Evolutionary conservation across 2,797 vertebrate genomes (phyloP).

Genomic region (Chelonia mydas): DNA sequence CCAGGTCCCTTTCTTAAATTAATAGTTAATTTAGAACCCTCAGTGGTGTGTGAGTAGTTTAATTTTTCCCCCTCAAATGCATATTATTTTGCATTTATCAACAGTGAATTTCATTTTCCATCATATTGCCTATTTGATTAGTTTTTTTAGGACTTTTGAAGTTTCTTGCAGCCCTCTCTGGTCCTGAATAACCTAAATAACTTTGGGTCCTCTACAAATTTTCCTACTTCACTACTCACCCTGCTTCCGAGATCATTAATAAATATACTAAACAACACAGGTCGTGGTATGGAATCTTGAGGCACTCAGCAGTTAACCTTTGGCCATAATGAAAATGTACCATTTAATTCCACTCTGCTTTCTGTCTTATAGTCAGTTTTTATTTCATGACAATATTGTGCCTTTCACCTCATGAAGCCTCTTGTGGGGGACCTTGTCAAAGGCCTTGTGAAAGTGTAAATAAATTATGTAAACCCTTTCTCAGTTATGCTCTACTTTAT

Average conservation of each 20-base stretch:
- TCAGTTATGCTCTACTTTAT: not conserved
- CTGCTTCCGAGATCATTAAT: not conserved
- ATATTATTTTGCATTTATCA: not conserved
- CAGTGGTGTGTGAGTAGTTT: not conserved
- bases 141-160: not conserved
- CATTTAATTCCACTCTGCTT: not conserved
- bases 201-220: not conserved
- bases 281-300: not conserved
- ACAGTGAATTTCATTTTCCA: not conserved
- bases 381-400: not conserved
- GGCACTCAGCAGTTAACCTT: not conserved
- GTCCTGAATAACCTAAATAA: not conserved
- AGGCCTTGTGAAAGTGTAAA: not conserved
- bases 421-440: not conserved
- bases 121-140: not conserved
- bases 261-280: not conserved
- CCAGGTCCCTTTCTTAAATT: not conserved
- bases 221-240: not conserved
- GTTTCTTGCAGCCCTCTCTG: not conserved
- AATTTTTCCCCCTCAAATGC: not conserved
- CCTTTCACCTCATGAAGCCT: not conserved
- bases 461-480: not conserved
- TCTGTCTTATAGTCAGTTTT: not conserved
- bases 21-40: not conserved
- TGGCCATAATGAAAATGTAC: not conserved